A percentile compares a stretch with the other conserved stretches of the same genome.
Evolutionary conservation across 2,113 vertebrate genomes (phyloP).

Genomic region (Gulo gulo): DNA sequence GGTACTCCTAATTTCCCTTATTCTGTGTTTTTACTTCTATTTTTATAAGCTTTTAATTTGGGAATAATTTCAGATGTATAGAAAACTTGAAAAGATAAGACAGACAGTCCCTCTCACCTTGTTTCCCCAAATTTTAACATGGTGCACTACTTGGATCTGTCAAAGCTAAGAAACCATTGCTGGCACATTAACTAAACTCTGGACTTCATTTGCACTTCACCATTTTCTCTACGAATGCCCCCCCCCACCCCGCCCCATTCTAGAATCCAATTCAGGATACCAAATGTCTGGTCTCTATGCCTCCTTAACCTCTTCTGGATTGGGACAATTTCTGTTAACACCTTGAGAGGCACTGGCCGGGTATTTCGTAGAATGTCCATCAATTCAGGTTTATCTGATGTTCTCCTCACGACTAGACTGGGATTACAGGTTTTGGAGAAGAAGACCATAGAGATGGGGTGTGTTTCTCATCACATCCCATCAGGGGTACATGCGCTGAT

Average conservation of each 20-base stretch:
- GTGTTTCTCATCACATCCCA: not conserved
- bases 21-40: not conserved
- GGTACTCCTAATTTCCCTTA: not conserved
- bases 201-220: not conserved
- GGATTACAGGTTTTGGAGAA: not conserved
- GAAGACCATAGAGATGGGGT: not conserved
- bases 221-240: not conserved
- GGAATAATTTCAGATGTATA: not conserved
- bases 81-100: not conserved
- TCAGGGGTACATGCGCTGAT: not conserved
- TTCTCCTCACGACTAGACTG: not conserved
- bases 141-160: not conserved
- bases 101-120: not conserved
- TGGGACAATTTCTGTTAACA: not conserved
- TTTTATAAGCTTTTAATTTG: not conserved
- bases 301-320: not conserved
- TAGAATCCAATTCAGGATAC: not conserved
- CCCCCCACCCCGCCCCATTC: not conserved
- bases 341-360: not conserved
- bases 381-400: not conserved
- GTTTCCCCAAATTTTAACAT: not conserved
- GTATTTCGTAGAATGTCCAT: not conserved
- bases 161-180: not conserved
- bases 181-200: not conserved
- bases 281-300: no score